These are phyloP conservation scores for Hymenochirus boettgeri DNA, from an alignment of 2,113 vertebrate species.

Conservation along the genomic window DNA sequence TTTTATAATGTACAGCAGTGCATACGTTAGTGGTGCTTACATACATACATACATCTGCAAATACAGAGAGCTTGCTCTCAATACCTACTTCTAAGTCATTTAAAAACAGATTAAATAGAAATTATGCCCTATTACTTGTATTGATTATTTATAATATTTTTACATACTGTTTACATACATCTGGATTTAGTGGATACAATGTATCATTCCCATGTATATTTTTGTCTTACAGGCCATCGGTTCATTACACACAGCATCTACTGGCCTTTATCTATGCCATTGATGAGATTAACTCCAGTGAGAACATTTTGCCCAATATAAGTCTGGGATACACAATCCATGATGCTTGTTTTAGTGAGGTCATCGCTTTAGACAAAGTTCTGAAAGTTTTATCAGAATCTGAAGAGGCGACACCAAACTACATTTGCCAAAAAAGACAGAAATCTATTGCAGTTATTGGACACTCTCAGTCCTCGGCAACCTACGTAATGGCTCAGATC, in stretches of 20 bases:
- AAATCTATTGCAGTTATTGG: neutral
- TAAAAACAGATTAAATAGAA: too few relatives aligned
- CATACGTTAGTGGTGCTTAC: too few relatives aligned
- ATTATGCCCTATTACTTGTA: too few relatives aligned
- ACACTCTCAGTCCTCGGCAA: conserved; percentile 4
- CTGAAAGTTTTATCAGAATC: neutral
- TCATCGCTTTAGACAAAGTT: neutral
- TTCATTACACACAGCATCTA: neutral
- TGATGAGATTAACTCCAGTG: conserved; percentile 1
- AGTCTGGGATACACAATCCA: neutral
- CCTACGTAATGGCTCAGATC: neutral
- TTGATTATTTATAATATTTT: too few relatives aligned
- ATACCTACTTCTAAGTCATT: too few relatives aligned
- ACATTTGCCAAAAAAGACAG: neutral
- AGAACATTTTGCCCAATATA: conserved; percentile 3
- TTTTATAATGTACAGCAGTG: too few relatives aligned
- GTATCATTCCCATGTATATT: too few relatives aligned
- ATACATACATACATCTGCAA: too few relatives aligned
- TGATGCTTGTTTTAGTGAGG: neutral
- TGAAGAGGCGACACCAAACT: neutral
- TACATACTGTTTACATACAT: too few relatives aligned
- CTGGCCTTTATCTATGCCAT: conserved; percentile 11
- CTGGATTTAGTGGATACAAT: too few relatives aligned
- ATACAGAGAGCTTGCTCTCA: too few relatives aligned
- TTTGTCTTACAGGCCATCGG: neutral